Conservation (phyloP, 2,113 vertebrate genomes). For the Alouatta palliata region DNA sequence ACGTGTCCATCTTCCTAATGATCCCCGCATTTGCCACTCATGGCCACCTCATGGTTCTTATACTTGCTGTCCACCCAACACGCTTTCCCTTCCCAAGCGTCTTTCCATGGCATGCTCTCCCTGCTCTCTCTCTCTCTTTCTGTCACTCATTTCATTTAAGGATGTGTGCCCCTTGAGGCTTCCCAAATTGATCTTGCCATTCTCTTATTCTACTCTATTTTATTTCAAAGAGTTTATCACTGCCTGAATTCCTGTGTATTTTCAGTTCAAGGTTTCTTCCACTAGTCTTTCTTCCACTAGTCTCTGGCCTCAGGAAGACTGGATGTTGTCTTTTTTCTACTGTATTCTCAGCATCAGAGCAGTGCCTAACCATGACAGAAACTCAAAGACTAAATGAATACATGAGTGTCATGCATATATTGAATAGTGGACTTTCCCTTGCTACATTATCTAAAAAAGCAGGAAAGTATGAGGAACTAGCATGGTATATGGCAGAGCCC, state of each 20-base stretch:
- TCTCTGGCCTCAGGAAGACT: not conserved
- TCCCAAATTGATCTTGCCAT: not conserved
- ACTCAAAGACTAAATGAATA: not conserved
- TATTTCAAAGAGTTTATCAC: not conserved
- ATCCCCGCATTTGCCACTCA: not conserved
- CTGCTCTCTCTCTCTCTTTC: not conserved
- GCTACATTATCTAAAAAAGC: not conserved
- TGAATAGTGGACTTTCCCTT: not conserved
- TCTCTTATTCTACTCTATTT: not conserved
- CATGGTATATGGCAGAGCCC: not conserved
- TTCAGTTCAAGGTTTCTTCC: not conserved
- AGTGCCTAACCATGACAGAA: not conserved
- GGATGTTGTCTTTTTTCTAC: not conserved
- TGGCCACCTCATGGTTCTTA: rapidly evolving
- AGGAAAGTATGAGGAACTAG: not conserved
- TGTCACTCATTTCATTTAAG: not conserved
- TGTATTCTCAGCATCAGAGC: not conserved
- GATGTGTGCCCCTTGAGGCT: not conserved
- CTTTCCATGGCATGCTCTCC: rapidly evolving
- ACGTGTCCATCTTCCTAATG: not conserved
- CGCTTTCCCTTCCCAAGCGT: not conserved
- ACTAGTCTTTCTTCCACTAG: not conserved
- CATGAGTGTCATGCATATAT: not conserved
- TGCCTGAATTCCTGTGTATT: not conserved
- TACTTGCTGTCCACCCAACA: not conserved